A percentile compares a stretch with the other conserved stretches of the same genome.
Evolutionary conservation across 35 echinoderm and acorn worm species (phyloP).

Genomic region (Stichopus chloronotus): DNA sequence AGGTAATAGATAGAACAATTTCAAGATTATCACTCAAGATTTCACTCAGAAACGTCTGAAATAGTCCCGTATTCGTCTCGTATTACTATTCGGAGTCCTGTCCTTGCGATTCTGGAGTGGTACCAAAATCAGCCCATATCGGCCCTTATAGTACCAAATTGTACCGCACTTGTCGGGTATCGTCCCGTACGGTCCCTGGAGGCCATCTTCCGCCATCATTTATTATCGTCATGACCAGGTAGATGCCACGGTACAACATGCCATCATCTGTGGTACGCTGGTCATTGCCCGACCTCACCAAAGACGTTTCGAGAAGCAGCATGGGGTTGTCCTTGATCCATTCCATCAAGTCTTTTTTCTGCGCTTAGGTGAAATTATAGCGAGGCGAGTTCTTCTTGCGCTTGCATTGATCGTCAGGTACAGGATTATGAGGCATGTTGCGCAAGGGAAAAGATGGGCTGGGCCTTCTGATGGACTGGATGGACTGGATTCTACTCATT

Average conservation of each 20-base stretch:
- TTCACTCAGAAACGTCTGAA: too few relatives aligned
- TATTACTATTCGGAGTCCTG: neutral
- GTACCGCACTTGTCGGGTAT: neutral
- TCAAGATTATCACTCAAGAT: too few relatives aligned
- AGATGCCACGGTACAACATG: constrained; percentile 30
- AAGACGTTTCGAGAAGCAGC: neutral
- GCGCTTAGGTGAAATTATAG: neutral
- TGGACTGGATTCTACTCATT: neutral
- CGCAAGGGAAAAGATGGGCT: neutral
- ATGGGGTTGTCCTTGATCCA: constrained; percentile 15
- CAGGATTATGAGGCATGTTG: constrained; percentile 16
- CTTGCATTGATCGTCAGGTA: neutral
- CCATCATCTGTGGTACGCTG: constrained; percentile 18
- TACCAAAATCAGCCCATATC: neutral
- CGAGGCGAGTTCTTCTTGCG: constrained; percentile 26
- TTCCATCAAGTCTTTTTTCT: constrained; percentile 9
- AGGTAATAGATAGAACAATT: too few relatives aligned
- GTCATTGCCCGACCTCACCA: constrained; percentile 19
- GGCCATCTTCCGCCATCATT: constrained; percentile 9
- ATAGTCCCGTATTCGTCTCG: too few relatives aligned
- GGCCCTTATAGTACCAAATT: neutral
- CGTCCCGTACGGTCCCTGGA: neutral
- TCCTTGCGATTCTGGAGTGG: neutral
- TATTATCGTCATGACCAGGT: constrained; percentile 2
- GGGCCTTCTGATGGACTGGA: constrained; percentile 1